Base-by-base conservation (phyloP, 2,113 vertebrate species). In the Limnothrissa miodon region DNA sequence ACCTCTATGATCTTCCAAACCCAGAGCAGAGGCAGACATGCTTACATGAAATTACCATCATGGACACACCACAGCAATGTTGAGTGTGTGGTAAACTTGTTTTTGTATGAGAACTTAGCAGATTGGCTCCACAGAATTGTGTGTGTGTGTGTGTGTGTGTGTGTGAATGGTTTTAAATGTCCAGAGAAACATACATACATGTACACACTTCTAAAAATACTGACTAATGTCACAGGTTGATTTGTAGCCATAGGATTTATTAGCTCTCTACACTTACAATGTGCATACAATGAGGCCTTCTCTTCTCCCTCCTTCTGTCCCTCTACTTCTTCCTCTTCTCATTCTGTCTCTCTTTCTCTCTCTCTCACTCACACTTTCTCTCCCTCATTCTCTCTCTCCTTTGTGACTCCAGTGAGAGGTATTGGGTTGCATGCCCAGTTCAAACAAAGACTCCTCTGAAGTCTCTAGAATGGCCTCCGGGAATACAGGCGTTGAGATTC, bases 1-100 rank as follows among this genome's bases (percentile, higher is more conserved):
- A 88, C 87, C 84, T 88, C 46, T 78, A 46, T 80, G 66, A 80
- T 86, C 66, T 83, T 88, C 80, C 78, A 85, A 84, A 59, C 70
- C 5, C 79, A 25, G 78, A 78, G 53, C 33, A 74, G 59, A 83
- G 59, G 45, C 39, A 48, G 66, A 78, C 51, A 23, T 48, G 82
- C 85, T 86, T 85, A 82, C 83, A 88, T 83, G 85, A 83, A 80
- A 80, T 8, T 23, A 78, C 8, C 33, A 79, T 51, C 36, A 82
- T 29, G 21, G 39, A 9, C 48, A 45, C 36, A 44, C 1, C 10
- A 53, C 53, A 7, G 15, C 11, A 39, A 39, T 21, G 19, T 25
- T 79, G 44, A 62, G 23, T 78, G 17, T 59, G 42, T 23, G 11
- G 11, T 48, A 48, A 0, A 13, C 11, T 1, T 48, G 46, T 48